These are phyloP conservation scores for Hydrolagus colliei DNA, from an alignment of 2,797 vertebrate genomes.

Conservation along the genomic window DNA sequence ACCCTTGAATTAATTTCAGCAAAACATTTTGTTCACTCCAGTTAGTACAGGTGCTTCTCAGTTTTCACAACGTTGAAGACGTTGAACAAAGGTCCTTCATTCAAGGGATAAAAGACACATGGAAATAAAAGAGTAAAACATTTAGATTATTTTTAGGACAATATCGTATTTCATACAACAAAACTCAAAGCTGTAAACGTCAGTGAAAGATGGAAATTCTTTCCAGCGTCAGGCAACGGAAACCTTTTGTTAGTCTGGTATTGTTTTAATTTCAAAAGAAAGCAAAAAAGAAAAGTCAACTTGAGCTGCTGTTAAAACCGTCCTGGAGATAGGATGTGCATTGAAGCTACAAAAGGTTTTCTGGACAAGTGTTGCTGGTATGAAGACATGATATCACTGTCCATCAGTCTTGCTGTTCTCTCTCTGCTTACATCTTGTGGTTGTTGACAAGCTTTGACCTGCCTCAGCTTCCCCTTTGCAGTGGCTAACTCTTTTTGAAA, in stretches of 20 bases:
- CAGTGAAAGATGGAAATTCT: neutral
- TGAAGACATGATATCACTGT: neutral
- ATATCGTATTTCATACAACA: neutral
- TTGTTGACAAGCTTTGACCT: neutral
- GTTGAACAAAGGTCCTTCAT: neutral
- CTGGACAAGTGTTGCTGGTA: neutral
- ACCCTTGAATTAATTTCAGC: neutral
- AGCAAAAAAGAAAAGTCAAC: neutral
- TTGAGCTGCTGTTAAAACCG: accelerated
- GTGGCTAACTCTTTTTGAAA: neutral
- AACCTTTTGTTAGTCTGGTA: neutral
- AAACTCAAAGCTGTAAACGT: accelerated
- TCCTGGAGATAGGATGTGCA: neutral
- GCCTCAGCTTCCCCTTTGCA: conserved; percentile 13
- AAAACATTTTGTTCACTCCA: neutral
- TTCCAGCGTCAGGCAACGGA: accelerated
- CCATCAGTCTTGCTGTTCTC: conserved; percentile 14
- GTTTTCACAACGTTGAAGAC: neutral
- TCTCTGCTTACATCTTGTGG: conserved; percentile 29
- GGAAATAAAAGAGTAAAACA: conserved; percentile 23
- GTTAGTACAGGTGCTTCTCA: no score
- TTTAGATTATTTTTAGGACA: neutral
- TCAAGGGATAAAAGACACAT: neutral
- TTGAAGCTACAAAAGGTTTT: conserved; percentile 1
- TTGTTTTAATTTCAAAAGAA: accelerated